phyloP scores from a whole-genome alignment of 1,140 invertebrate species.

The Colletes gigas region DNA sequence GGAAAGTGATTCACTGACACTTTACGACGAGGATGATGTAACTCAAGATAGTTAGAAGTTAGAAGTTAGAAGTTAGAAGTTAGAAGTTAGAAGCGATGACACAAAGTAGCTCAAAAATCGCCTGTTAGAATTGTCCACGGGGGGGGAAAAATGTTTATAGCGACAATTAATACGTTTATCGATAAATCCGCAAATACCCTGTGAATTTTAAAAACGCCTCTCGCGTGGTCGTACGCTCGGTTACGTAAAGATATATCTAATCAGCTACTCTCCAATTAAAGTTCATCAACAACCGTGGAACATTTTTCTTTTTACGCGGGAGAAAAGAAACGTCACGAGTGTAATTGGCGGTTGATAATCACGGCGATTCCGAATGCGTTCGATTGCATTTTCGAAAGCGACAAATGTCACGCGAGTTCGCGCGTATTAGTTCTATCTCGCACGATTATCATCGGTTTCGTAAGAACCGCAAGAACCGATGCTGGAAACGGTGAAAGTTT shows the following conservation, averaged over 20 bases:
- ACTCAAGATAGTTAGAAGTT: slow-evolving; percentile 43
- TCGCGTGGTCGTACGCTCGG: no score
- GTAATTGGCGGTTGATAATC: slow-evolving; percentile 30
- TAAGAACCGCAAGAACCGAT: slow-evolving; percentile 10
- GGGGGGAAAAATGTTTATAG: neutral
- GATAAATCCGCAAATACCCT: neutral
- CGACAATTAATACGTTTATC: no score
- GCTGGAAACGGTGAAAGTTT: slow-evolving; percentile 36
- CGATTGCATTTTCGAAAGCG: slow-evolving; percentile 21
- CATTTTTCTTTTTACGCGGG: neutral
- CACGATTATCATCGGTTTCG: slow-evolving; percentile 39
- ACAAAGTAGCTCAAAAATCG: slow-evolving; percentile 34
- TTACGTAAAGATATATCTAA: slow-evolving; percentile 16
- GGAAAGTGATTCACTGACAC: slow-evolving; percentile 65
- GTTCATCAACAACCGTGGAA: neutral
- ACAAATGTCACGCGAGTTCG: slow-evolving; percentile 39
- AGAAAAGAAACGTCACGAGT: slow-evolving; percentile 2
- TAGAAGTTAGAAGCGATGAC: slow-evolving; percentile 22
- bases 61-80: no score
- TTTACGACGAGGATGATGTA: slow-evolving; percentile 56
- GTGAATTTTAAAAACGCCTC: neutral
- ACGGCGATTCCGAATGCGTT: neutral
- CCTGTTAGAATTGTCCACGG: no score
- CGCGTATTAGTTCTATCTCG: slow-evolving; percentile 26
- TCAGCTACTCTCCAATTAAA: slow-evolving; percentile 22